Conservation (phyloP, 2,113 vertebrate species). For the human (Homo sapiens) region DNA sequence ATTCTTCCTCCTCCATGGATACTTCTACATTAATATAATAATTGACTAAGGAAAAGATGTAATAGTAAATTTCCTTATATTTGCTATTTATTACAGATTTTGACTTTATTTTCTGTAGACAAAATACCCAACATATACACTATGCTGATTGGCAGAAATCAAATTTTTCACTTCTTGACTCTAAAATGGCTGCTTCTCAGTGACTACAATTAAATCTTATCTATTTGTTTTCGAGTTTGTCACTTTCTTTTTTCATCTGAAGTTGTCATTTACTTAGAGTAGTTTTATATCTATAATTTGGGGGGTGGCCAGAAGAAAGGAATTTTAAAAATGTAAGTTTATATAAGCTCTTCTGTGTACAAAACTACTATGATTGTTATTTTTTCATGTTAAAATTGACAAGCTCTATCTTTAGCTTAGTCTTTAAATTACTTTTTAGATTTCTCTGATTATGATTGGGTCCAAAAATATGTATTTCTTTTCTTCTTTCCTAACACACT, state of each 20-base stretch:
- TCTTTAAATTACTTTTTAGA: constrained; percentile 40
- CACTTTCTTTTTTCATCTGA: constrained; percentile 41
- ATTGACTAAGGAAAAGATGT: not conserved
- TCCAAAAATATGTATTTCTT: not conserved
- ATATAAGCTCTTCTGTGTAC: not conserved
- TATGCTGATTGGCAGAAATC: not conserved
- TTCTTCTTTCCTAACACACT: constrained; percentile 12
- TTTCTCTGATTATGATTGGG: not conserved
- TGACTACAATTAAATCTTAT: constrained; percentile 18
- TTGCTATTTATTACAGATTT: constrained; percentile 12
- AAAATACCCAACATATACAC: not conserved
- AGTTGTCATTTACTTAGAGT: constrained; percentile 36
- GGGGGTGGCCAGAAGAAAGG: not conserved
- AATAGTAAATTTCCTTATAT: not conserved
- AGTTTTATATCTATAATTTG: constrained; percentile 45
- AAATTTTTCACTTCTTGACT: constrained; percentile 51
- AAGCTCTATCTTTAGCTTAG: constrained; percentile 25
- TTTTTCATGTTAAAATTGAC: constrained; percentile 15
- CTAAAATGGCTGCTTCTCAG: constrained; percentile 36
- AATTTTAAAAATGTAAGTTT: constrained; percentile 53
- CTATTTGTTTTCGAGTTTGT: constrained; percentile 42
- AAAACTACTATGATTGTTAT: not conserved
- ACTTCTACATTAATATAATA: not conserved
- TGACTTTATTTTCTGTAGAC: constrained; percentile 49
- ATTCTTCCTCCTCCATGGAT: not conserved